Evolutionary conservation across 2,113 vertebrate species (phyloP).

Genomic region (Salminus brasiliensis): DNA sequence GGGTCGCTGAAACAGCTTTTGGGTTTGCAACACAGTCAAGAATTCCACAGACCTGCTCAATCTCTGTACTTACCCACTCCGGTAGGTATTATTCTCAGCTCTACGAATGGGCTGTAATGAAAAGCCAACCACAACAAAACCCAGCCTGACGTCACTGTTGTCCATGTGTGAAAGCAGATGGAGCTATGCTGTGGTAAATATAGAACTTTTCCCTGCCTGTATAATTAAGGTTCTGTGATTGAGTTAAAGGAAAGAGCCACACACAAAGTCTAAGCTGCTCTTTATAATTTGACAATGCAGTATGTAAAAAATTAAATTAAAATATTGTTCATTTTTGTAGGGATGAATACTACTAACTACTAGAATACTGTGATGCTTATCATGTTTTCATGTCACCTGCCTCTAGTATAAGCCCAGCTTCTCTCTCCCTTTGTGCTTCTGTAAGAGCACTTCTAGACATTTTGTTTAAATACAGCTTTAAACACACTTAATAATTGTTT

Average conservation of each 20-base stretch:
- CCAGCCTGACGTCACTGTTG: slow-evolving; percentile 51
- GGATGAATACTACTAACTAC: no score
- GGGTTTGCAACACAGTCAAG: slow-evolving; percentile 34
- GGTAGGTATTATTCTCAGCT: slow-evolving; percentile 44
- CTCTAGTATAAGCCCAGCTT: no score
- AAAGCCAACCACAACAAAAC: slow-evolving; percentile 54
- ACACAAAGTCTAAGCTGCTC: not conserved
- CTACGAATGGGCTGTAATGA: slow-evolving; percentile 45
- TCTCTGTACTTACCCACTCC: slow-evolving; percentile 44
- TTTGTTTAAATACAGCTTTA: no score
- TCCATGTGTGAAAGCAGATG: slow-evolving; percentile 47
- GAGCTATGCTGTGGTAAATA: slow-evolving; percentile 33
- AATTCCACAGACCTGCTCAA: slow-evolving; percentile 46
- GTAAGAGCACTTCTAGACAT: no score
- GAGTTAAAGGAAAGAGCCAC: slow-evolving; percentile 13
- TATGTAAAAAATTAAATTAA: no score
- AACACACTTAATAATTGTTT: no score
- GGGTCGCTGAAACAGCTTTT: slow-evolving; percentile 35
- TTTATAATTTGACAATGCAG: not conserved
- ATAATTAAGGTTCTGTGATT: slow-evolving; percentile 31
- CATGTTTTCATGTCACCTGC: no score
- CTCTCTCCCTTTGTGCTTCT: no score
- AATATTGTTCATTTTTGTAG: no score
- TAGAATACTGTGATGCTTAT: no score
- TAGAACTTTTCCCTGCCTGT: slow-evolving; percentile 43